Base-by-base conservation (phyloP, 2,113 vertebrate genomes). In the Lethenteron camtschaticum region DNA sequence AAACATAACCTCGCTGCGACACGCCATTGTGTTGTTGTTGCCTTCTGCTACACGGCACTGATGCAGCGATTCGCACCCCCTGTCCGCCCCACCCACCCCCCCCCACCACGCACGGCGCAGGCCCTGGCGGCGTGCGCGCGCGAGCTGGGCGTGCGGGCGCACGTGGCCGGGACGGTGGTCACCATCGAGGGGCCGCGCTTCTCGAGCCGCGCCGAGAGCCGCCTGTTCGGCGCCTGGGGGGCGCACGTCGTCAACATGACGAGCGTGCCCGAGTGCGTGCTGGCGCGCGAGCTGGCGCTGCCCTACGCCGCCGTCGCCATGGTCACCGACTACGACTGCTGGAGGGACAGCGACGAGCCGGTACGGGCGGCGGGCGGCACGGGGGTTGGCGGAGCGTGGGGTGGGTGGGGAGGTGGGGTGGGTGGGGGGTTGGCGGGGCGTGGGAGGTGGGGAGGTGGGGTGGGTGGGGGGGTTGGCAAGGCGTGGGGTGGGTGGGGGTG, bases 211-310 rank as follows among this genome's bases (percentile, higher is more conserved):
- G 85, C 90, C 3, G 94, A 99, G 78, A 94, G 90, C 75, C 77
- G 86, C 68, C 82, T 94, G 87, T 92, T 95, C 76, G 87, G 88
- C 56, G 82, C 81, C 73, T 99, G 91, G 90, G 87, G 88, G 1
- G 89, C 84, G 2, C 90, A 97, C 71, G 84, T 95, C 72, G 87
- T 97, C 81, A 99, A 99, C 71, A 99, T 99, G 94, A 95, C 89
- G 74, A 95, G 89, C 0, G 87, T 95, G 74, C 94, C 92, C 58
- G 92, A 99, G 79, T 90, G 90, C 74, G 83, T 91, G 73, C 88
- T 99, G 63, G 91, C 94, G 3, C 96, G 87, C 76, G 94, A 97
- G 79, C 86, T 83, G 12, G 88, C 89, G 69, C 79, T 97, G 74
- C 89, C 89, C 81, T 99, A 97, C 68, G 89, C 89, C 70, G 88